phyloP scores from a whole-genome alignment of 37 sponge, comb jelly and placozoan species.

The Dysidea cf. avara region DNA sequence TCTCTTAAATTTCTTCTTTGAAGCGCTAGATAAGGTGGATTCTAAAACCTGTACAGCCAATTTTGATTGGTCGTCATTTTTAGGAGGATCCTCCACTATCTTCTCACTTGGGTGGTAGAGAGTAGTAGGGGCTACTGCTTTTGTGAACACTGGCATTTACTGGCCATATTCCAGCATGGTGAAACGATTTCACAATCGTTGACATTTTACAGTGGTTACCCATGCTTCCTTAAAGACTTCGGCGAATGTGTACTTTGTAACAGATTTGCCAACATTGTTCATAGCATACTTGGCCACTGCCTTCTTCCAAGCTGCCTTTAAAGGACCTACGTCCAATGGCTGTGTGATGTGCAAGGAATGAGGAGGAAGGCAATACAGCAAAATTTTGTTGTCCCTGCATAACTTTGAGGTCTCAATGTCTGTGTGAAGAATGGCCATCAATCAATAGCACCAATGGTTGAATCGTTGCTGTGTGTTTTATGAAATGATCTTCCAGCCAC shows the following conservation, averaged over 20 bases:
- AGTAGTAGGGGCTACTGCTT: neutral
- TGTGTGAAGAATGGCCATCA: constrained; percentile 30
- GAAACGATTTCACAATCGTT: constrained; percentile 33
- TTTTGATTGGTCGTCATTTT: no score
- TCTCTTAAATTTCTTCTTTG: neutral
- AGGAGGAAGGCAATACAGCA: constrained; percentile 19
- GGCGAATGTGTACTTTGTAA: constrained; percentile 27
- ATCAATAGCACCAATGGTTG: constrained; percentile 20
- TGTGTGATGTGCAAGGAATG: constrained; percentile 9
- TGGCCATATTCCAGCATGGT: constrained; percentile 24
- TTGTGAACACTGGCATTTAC: constrained; percentile 12
- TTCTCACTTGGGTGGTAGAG: constrained; percentile 6
- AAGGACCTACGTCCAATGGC: constrained; percentile 5
- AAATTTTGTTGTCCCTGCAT: constrained; percentile 16
- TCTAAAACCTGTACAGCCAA: no score
- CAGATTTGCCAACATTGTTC: neutral
- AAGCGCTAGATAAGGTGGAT: no score
- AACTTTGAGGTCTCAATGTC: constrained; percentile 33
- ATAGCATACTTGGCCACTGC: no score
- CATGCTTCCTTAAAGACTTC: constrained; percentile 34
- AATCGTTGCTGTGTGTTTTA: neutral
- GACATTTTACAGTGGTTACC: constrained; percentile 20
- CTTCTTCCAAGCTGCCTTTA: no score
- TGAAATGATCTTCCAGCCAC: constrained; percentile 37
- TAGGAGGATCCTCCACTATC: no score